A percentile compares a stretch with the other conserved stretches of the same genome.
These are phyloP conservation scores for Albula goreensis DNA, from an alignment of 2,113 vertebrate species.

Conservation along the genomic window DNA sequence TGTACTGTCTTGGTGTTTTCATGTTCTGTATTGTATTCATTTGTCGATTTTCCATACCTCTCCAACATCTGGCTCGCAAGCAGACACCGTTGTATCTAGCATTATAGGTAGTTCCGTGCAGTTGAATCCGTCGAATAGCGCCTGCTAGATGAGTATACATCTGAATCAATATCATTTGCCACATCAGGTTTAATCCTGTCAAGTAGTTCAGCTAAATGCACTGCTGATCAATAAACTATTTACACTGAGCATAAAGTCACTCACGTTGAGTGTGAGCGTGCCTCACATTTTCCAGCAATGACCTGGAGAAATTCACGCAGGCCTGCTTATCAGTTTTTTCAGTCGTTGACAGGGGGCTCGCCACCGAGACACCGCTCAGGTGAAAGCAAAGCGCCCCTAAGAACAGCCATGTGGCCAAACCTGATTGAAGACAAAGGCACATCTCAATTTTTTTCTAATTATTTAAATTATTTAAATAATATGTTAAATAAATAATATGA, in stretches of 20 bases:
- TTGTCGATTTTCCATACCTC: conserved; percentile 38
- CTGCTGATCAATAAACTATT: not conserved
- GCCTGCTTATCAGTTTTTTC: not conserved
- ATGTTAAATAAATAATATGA: conserved; percentile 7
- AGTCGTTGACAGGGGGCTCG: not conserved
- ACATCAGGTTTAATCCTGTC: not conserved
- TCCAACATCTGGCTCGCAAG: conserved; percentile 55
- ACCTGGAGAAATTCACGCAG: not conserved
- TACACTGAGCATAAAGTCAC: not conserved
- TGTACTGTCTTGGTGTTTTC: not conserved
- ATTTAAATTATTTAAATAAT: not conserved
- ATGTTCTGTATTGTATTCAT: not conserved
- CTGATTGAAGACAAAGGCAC: not conserved
- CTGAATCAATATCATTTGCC: not conserved
- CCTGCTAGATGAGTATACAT: conserved; percentile 22
- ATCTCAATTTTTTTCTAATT: not conserved
- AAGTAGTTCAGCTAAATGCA: not conserved
- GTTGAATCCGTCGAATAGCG: conserved; percentile 47
- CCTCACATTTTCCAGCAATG: not conserved
- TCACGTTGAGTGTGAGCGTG: not conserved
- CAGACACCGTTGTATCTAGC: conserved; percentile 17
- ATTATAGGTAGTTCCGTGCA: conserved; percentile 26
- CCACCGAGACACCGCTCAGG: not conserved
- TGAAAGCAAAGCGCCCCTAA: not conserved
- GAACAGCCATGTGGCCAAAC: conserved; percentile 4